phyloP scores from a whole-genome alignment of 2,797 vertebrate genomes.

The Aotus griseimembra region DNA sequence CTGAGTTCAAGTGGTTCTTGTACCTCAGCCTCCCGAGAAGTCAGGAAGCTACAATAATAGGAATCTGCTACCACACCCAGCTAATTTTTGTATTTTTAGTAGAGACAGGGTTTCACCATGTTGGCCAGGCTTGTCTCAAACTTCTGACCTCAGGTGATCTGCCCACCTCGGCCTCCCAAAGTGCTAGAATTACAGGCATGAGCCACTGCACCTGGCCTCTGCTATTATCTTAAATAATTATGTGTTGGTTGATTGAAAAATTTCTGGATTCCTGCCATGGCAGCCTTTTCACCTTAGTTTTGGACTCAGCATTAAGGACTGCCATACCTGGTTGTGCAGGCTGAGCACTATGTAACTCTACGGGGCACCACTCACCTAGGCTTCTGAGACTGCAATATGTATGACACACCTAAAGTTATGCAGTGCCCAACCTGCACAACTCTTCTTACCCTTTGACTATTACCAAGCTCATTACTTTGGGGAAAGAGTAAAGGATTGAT shows the following conservation, averaged over 20 bases:
- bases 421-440: neutral
- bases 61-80: neutral
- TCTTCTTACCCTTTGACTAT: neutral
- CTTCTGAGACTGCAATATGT: neutral
- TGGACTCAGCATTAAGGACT: neutral
- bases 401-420: neutral
- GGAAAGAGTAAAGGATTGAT: conserved; percentile 27
- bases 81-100: neutral
- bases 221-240: neutral
- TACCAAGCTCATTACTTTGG: neutral
- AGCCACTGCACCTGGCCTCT: neutral
- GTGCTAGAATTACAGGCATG: neutral
- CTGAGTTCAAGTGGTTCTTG: neutral
- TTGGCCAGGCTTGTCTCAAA: neutral
- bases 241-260: neutral
- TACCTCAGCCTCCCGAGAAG: neutral
- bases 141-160: neutral
- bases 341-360: neutral
- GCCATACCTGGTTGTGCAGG: neutral
- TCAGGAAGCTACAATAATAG: neutral
- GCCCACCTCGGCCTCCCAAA: neutral
- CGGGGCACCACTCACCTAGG: conserved; percentile 18
- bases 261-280: neutral
- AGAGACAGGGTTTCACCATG: neutral
- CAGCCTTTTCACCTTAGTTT: neutral